These are phyloP conservation scores for Corythornis madagascariensis DNA, from an alignment of 2,113 vertebrate genomes.

Conservation along the genomic window DNA sequence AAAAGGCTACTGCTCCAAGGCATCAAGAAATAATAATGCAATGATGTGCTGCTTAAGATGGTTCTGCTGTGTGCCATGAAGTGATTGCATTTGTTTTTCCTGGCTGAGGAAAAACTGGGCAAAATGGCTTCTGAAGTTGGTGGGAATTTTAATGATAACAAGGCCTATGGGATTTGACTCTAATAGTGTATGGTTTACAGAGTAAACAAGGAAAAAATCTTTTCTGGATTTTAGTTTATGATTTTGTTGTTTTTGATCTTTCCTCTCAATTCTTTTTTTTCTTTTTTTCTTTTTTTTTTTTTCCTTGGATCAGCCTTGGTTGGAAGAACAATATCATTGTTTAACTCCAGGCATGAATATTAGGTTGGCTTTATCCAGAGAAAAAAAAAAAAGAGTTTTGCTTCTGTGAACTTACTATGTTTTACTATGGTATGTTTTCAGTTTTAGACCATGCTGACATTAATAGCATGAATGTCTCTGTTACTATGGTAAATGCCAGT, in stretches of 20 bases:
- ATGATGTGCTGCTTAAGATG: neutral
- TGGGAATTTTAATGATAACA: slow-evolving; percentile 26
- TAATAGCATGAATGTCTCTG: neutral
- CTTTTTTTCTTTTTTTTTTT: no score
- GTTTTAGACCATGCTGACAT: neutral
- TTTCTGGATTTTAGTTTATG: neutral
- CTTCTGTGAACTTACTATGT: neutral
- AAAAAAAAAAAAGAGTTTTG: neutral
- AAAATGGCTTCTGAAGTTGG: neutral
- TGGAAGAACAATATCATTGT: neutral
- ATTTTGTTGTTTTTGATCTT: neutral
- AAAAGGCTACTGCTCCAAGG: neutral
- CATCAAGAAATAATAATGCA: neutral
- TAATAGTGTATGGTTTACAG: neutral
- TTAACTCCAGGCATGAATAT: neutral
- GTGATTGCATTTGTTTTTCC: neutral
- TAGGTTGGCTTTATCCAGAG: neutral
- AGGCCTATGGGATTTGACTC: neutral
- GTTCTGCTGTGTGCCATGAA: neutral
- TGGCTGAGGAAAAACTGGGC: neutral
- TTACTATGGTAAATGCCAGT: slow-evolving; percentile 29
- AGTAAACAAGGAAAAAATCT: neutral
- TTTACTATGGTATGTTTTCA: neutral
- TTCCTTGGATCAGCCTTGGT: neutral
- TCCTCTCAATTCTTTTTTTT: neutral